Evolutionary conservation across 2,888 invertebrate species (phyloP).

Genomic region (Pollenia angustigena): DNA sequence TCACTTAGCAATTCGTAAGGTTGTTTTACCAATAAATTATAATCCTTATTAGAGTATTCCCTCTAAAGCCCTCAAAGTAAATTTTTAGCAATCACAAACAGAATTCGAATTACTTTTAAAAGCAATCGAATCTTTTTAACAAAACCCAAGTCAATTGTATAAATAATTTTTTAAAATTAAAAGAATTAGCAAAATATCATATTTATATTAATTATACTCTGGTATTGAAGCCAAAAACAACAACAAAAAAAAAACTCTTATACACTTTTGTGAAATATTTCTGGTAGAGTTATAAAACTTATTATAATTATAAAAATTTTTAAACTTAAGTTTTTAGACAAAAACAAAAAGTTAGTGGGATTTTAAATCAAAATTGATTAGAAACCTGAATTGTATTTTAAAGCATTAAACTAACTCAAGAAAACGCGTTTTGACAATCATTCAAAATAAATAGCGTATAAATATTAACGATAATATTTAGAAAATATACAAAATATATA

Average conservation of each 20-base stretch:
- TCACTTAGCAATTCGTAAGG: conserved; percentile 69
- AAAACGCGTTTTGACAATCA: conserved; percentile 85
- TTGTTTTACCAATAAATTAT: conserved; percentile 61
- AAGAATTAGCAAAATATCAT: conserved; percentile 24
- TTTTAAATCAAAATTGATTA: conserved; percentile 16
- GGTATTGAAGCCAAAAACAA: conserved; percentile 24
- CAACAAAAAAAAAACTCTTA: conserved; percentile 26
- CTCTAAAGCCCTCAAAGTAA: conserved; percentile 28
- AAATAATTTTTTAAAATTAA: conserved; percentile 25
- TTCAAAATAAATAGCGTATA: conserved; percentile 80
- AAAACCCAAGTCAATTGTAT: conserved; percentile 70
- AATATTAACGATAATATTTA: conserved; percentile 32
- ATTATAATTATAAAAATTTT: conserved; percentile 18
- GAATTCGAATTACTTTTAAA: conserved; percentile 22
- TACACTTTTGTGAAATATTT: conserved; percentile 74
- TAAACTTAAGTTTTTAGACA: conserved; percentile 36
- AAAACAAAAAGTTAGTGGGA: conserved; percentile 61
- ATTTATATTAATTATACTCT: conserved; percentile 22
- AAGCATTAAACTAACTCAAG: conserved; percentile 79
- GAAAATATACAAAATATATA: conserved; percentile 54
- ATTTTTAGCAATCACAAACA: conserved; percentile 65
- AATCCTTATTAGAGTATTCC: neutral
- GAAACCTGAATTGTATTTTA: conserved; percentile 46
- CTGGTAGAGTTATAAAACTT: conserved; percentile 36
- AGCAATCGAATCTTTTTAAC: conserved; percentile 13